Evolutionary conservation across 2,113 vertebrate genomes (phyloP), one percentile per base, ranked within the genome.

Genomic region (Pao palembangensis): DNA sequence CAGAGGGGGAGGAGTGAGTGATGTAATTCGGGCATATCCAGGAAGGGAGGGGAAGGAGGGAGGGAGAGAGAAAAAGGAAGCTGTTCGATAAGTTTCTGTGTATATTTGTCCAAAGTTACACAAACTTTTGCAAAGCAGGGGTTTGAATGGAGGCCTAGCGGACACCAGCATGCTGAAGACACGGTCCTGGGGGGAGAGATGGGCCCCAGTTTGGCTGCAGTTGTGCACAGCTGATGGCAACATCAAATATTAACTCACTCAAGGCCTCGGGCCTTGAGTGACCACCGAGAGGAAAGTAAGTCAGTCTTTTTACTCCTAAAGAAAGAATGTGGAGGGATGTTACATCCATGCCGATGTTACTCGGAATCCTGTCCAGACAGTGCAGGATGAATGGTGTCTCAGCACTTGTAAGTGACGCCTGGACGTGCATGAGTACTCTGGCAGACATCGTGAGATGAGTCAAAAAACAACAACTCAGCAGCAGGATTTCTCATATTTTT

Each of bases 41-140:
- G 79, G 80, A 85, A 87, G 83, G 87, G 88, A 88, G 87, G 89
- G 84, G 73, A 80, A 76, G 73, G 46, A 80, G 79, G 61, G 64
- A 68, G 70, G 56, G 60, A 66, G 76, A 82, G 62, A 85, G 82
- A 85, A 85, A 90, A 88, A 84, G 88, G 87, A 91, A 91, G 85
- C 86, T 81, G 66, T 82, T 58, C 73, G 76, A 73, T 69, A 75
- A 59, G 64, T 81, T 81, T 85, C 71, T 61, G 52, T 85, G 57
- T 84, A 61, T 80, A 58, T 74, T 79, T 74, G n/a, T 71, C 12
- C 43, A 68, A 85, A 86, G 69, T 83, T 81, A 79, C 47, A 67
- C 60, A 81, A 77, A 79, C 69, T 69, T 83, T 65, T 31, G 44
- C 16, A 46, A 67, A 61, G 25, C 5, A 41, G 44, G 74, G 68